Conservation (phyloP, 2,113 vertebrate genomes). For the Acrocephalus kingi region DNA sequence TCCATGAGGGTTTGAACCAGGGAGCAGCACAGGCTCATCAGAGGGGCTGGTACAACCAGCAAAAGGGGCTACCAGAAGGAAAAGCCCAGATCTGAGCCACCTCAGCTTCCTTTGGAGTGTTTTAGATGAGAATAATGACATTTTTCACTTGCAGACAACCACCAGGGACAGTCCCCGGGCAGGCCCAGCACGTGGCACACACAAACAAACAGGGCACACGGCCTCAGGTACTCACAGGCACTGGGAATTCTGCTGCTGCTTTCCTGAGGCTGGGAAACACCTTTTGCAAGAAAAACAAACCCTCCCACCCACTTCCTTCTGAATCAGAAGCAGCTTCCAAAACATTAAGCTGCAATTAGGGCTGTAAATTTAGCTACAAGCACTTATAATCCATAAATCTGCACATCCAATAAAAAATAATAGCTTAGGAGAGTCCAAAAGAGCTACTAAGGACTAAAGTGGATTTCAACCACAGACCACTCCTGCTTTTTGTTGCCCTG, state of each 20-base stretch:
- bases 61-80: not conserved
- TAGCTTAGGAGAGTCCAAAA: not conserved
- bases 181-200: rapidly evolving
- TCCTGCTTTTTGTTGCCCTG: not conserved
- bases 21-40: not conserved
- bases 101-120: not conserved
- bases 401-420: constrained; percentile 53
- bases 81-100: not conserved
- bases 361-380: constrained; percentile 15
- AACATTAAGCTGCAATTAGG: constrained; percentile 38
- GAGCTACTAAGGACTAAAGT: constrained; percentile 22
- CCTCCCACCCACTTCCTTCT: not conserved
- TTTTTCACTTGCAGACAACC: not conserved
- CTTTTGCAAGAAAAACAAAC: not conserved
- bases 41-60: not conserved
- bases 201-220: rapidly evolving
- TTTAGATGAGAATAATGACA: not conserved
- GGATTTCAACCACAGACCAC: constrained; percentile 6
- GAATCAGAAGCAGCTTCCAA: constrained; percentile 6
- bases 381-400: constrained; percentile 27
- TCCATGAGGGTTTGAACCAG: not conserved
- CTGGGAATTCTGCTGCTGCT: not conserved
- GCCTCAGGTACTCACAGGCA: not conserved
- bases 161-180: not conserved
- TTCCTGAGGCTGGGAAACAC: not conserved